Conservation (phyloP, 2,888 invertebrate species). For the Tetranychus truncatus region DNA sequence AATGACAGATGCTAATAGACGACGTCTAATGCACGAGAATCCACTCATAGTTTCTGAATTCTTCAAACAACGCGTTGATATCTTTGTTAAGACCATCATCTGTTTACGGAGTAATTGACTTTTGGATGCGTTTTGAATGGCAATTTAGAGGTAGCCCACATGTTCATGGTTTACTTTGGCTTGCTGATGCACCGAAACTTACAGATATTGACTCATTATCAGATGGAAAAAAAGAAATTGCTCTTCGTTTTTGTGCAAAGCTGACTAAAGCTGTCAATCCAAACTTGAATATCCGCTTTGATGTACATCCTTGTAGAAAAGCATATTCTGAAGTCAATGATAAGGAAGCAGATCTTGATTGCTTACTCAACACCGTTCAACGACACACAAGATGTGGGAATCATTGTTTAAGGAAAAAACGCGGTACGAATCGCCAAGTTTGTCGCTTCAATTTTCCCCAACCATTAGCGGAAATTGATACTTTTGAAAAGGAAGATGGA, state of each 20-base stretch:
- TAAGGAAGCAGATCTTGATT: background rate
- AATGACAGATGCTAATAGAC: background rate
- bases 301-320: background rate
- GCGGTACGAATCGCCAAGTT: background rate
- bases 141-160: background rate
- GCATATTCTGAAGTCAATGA: background rate
- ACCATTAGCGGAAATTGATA: background rate
- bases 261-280: background rate
- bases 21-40: background rate
- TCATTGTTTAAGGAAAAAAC: background rate
- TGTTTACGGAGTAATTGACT: background rate
- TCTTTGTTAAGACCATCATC: background rate
- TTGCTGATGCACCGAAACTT: background rate
- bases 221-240: background rate
- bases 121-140: background rate
- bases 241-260: background rate
- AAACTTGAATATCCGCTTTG: background rate
- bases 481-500: background rate
- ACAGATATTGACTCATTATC: background rate
- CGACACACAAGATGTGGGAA: background rate
- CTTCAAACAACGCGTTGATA: background rate
- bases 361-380: background rate
- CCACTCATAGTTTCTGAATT: background rate
- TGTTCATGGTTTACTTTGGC: slow-evolving; percentile 1
- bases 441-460: background rate